A percentile compares a stretch with the other conserved stretches of the same genome.
phyloP scores from a whole-genome alignment of 2,113 vertebrate species.

The Dunckerocampus dactyliophorus region DNA sequence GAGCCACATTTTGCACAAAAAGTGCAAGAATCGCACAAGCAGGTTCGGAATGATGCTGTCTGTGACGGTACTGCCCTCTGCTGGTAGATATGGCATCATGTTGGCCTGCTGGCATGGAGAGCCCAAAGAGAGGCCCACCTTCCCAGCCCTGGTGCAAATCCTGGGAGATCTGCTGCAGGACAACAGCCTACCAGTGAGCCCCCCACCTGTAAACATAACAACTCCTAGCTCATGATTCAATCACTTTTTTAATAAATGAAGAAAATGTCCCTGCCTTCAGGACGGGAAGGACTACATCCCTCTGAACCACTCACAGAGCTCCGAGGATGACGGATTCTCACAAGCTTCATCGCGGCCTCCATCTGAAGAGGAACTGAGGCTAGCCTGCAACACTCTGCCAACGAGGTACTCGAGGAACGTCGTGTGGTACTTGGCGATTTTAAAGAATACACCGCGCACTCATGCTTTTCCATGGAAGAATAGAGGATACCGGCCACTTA shows the following conservation, averaged over 20 bases:
- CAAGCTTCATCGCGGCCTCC: constrained; percentile 83
- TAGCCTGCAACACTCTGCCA: constrained; percentile 80
- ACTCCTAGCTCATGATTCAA: too few species aligned
- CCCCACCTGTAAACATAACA: too few species aligned
- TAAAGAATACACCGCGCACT: too few species aligned
- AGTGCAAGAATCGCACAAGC: background rate
- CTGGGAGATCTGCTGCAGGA: constrained; percentile 91
- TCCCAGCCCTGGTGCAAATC: constrained; percentile 88
- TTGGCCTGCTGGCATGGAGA: constrained; percentile 94
- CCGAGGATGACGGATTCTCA: constrained; percentile 88
- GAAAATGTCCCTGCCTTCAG: constrained; percentile 48
- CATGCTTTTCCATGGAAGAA: background rate
- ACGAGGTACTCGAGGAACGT: constrained; percentile 72
- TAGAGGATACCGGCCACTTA: too few species aligned
- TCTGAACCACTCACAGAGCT: constrained; percentile 82
- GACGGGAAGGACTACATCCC: constrained; percentile 83
- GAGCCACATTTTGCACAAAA: background rate
- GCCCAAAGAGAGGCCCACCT: constrained; percentile 87
- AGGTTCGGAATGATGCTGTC: background rate
- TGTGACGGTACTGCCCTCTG: constrained; percentile 54
- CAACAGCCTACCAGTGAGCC: constrained; percentile 80
- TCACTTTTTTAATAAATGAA: too few species aligned
- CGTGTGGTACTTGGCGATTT: background rate
- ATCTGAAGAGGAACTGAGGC: constrained; percentile 79
- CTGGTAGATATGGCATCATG: constrained; percentile 90